Conservation (phyloP, 2,888 invertebrate genomes). For the Gibbula magus region DNA sequence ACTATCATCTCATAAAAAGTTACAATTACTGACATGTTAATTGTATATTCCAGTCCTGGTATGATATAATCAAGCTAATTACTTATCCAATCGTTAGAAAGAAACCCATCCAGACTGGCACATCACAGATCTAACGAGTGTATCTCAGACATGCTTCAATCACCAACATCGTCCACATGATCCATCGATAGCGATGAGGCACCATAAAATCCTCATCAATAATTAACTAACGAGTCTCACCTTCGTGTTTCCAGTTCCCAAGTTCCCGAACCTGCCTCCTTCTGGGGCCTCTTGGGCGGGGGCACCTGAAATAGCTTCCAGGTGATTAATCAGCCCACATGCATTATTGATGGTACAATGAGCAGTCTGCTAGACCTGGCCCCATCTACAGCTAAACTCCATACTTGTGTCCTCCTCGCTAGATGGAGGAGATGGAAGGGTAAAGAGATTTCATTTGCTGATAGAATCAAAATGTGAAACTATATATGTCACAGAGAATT, state of each 20-base stretch:
- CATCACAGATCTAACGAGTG: too few species aligned
- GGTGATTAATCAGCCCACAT: not conserved
- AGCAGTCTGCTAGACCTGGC: not conserved
- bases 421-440: not conserved
- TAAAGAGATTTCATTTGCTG: too few species aligned
- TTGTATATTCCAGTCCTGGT: too few species aligned
- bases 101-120: too few species aligned
- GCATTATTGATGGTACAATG: not conserved
- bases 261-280: not conserved
- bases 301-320: not conserved
- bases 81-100: too few species aligned
- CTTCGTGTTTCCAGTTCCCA: not conserved
- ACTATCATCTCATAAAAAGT: too few species aligned
- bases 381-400: not conserved
- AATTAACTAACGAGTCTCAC: constrained; percentile 10
- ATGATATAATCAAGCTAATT: too few species aligned
- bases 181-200: not conserved
- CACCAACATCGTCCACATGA: too few species aligned
- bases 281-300: not conserved
- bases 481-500: too few species aligned
- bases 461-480: too few species aligned
- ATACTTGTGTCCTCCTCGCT: not conserved
- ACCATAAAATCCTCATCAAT: not conserved
- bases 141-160: too few species aligned
- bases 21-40: too few species aligned